phyloP scores from a whole-genome alignment of 2,888 invertebrate species.

The Drosophila koepferae region DNA sequence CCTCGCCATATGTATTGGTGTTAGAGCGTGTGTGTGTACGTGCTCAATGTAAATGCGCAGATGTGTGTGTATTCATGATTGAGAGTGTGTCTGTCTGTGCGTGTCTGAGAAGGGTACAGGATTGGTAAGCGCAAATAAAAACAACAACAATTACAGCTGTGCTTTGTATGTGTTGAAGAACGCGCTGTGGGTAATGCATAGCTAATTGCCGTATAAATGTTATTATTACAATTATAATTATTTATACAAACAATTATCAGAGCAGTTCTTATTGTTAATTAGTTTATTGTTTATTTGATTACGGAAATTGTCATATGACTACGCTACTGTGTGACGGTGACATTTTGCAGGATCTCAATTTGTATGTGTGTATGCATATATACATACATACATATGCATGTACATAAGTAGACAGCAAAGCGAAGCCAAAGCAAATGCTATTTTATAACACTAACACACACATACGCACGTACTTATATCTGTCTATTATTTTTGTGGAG shows the following conservation, averaged over 20 bases:
- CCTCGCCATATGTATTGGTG: conserved; percentile 30
- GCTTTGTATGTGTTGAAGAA: conserved; percentile 36
- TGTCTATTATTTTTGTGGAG: conserved; percentile 32
- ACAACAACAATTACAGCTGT: conserved; percentile 79
- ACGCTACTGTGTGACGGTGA: conserved; percentile 52
- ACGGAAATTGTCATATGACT: neutral
- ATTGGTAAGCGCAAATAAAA: conserved; percentile 54
- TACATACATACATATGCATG: neutral
- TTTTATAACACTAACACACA: conserved; percentile 45
- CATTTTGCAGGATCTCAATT: conserved; percentile 61
- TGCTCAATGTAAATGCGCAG: conserved; percentile 14
- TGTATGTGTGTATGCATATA: neutral
- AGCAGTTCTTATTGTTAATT: neutral
- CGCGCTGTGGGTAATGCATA: conserved; percentile 43
- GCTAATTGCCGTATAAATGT: neutral
- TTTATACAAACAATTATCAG: neutral
- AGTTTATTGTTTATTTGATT: neutral
- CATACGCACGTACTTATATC: conserved; percentile 15
- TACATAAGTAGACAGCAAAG: conserved; percentile 23
- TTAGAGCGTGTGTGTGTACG: conserved; percentile 24
- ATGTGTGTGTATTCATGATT: conserved; percentile 1
- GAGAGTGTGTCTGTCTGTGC: neutral
- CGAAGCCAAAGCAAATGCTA: conserved; percentile 70
- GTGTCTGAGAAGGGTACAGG: conserved; percentile 43
- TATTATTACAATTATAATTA: neutral